These are phyloP conservation scores for Dinothrombium tinctorium DNA, from an alignment of 1,140 invertebrate species.

Conservation along the genomic window DNA sequence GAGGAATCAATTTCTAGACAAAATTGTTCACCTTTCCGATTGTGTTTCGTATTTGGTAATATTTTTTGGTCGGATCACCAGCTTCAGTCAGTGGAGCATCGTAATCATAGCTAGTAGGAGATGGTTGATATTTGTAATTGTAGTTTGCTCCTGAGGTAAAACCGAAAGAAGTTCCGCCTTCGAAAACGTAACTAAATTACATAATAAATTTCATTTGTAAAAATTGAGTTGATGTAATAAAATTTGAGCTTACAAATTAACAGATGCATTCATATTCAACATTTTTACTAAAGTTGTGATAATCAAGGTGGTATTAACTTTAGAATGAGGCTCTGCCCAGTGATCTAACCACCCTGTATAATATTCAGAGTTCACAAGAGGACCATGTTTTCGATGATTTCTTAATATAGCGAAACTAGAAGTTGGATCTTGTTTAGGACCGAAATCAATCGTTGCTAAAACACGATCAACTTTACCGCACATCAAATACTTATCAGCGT, in stretches of 20 bases:
- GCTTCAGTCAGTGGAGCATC: conserved; percentile 26
- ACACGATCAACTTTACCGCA: conserved; percentile 37
- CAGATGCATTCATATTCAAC: conserved; percentile 17
- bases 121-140: conserved; percentile 13
- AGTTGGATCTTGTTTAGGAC: conserved; percentile 18
- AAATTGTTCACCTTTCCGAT: conserved; percentile 15
- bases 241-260: conserved; percentile 20
- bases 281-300: conserved; percentile 16
- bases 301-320: no score
- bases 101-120: conserved; percentile 27
- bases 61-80: conserved; percentile 25
- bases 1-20: conserved; percentile 2
- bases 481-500: conserved; percentile 19
- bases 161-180: no score
- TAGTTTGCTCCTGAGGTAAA: conserved; percentile 17
- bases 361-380: conserved; percentile 66
- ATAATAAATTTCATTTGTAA: no score
- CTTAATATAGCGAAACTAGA: conserved; percentile 22
- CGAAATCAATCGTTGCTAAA: conserved; percentile 52
- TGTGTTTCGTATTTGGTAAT: conserved; percentile 20
- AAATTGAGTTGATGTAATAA: no score
- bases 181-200: no score
- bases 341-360: conserved; percentile 62
- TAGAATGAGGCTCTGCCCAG: conserved; percentile 18
- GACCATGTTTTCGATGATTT: conserved; percentile 27